phyloP scores from a whole-genome alignment of 2,888 invertebrate genomes.

The Hedychridium roseum region DNA sequence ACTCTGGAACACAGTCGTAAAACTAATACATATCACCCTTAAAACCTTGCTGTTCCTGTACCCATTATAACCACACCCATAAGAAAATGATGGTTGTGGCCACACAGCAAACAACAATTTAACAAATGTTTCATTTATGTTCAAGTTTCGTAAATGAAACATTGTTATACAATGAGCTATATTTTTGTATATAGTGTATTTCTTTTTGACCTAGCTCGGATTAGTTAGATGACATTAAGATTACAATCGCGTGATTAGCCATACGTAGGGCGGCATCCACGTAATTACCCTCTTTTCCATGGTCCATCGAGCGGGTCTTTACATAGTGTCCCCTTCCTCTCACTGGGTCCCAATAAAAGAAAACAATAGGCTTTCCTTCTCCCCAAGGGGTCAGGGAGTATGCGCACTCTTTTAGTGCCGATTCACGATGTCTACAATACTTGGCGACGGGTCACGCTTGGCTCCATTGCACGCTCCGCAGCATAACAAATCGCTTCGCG shows the following conservation, averaged over 20 bases:
- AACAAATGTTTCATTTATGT: no score
- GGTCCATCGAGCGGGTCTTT: conserved; percentile 45
- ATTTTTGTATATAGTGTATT: no score
- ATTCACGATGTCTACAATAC: conserved; percentile 50
- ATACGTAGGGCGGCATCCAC: conserved; percentile 45
- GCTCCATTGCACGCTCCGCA: conserved; percentile 42
- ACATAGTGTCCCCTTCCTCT: conserved; percentile 14
- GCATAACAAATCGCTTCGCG: conserved; percentile 62
- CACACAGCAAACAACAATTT: no score
- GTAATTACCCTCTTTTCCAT: conserved; percentile 56
- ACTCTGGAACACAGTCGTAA: no score
- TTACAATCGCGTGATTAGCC: conserved; percentile 38
- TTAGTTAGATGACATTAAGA: no score
- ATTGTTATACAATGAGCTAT: no score
- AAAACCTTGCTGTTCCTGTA: no score
- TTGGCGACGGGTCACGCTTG: conserved; percentile 52
- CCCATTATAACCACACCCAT: no score
- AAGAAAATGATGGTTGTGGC: no score
- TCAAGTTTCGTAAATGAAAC: no score
- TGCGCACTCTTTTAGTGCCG: conserved; percentile 49
- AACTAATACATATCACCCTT: no score
- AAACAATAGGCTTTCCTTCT: conserved; percentile 47
- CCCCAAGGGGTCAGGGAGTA: conserved; percentile 32
- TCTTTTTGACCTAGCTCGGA: no score
- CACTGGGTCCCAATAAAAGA: conserved; percentile 40